phyloP scores from a whole-genome alignment of 2,113 vertebrate species.

The Silurus meridionalis region DNA sequence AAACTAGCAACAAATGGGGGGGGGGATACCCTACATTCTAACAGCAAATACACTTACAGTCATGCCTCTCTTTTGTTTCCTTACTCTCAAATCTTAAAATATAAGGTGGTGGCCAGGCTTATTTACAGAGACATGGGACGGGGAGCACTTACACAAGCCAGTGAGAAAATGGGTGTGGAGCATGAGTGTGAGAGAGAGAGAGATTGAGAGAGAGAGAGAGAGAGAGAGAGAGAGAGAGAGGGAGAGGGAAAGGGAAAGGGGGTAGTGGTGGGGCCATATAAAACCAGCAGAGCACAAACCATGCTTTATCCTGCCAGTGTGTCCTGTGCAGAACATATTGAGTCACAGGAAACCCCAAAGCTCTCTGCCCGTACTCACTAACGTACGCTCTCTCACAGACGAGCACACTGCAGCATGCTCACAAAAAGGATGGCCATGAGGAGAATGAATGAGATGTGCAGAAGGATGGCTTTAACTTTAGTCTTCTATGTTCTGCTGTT shows the following conservation, averaged over 20 bases:
- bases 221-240: not conserved
- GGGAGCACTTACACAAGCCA: slow-evolving; percentile 43
- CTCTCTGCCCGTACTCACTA: slow-evolving; percentile 26
- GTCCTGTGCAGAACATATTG: slow-evolving; percentile 63
- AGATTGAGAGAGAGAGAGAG: not conserved
- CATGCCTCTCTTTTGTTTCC: slow-evolving; percentile 19
- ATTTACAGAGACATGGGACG: slow-evolving; percentile 59
- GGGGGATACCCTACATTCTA: not conserved
- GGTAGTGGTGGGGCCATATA: slow-evolving; percentile 65
- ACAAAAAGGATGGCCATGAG: slow-evolving; percentile 60
- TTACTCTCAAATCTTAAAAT: slow-evolving; percentile 14
- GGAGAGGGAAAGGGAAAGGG: not conserved
- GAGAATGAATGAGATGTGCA: slow-evolving; percentile 71
- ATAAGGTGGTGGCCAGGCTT: slow-evolving; percentile 53
- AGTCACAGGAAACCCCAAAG: slow-evolving; percentile 66
- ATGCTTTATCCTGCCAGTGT: slow-evolving; percentile 69
- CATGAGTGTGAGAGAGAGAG: slow-evolving; percentile 11
- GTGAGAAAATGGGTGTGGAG: slow-evolving; percentile 47
- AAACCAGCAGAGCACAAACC: slow-evolving; percentile 68
- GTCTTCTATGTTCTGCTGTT: slow-evolving; percentile 62
- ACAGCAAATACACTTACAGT: not conserved
- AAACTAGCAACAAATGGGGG: not conserved
- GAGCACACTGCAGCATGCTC: slow-evolving; percentile 45
- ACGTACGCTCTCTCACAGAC: slow-evolving; percentile 43
- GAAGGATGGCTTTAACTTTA: slow-evolving; percentile 59